A percentile compares a stretch with the other conserved stretches of the same genome.
These are phyloP conservation scores for Pantelozetes paolii DNA, from an alignment of 2,888 invertebrate genomes.

Conservation along the genomic window DNA sequence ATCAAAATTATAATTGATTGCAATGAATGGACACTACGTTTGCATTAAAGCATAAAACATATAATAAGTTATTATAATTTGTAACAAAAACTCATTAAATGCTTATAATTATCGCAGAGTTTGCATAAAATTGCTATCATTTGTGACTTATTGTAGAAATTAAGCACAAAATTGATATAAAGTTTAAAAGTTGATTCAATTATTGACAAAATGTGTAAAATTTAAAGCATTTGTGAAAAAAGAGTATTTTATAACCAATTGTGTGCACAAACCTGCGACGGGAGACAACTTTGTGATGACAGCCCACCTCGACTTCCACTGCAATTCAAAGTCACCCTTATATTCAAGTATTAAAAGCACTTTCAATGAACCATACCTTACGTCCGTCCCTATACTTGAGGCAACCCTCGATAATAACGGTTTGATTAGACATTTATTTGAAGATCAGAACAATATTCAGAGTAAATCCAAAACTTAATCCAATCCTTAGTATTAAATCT, in stretches of 20 bases:
- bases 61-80: not conserved
- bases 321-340: slow-evolving; percentile 49
- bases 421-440: slow-evolving; percentile 60
- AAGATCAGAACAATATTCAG: not conserved
- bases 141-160: not conserved
- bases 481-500: not conserved
- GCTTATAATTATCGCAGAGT: not conserved
- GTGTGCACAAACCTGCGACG: slow-evolving; percentile 69
- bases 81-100: slow-evolving; percentile 3
- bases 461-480: not conserved
- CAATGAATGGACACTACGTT: slow-evolving; percentile 6
- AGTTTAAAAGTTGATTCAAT: too few relatives aligned
- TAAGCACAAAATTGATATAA: too few relatives aligned
- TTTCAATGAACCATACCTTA: slow-evolving; percentile 61
- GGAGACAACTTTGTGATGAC: slow-evolving; percentile 83
- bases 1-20: slow-evolving; percentile 35
- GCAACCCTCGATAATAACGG: slow-evolving; percentile 77
- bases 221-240: too few relatives aligned
- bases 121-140: not conserved
- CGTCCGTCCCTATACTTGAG: slow-evolving; percentile 84
- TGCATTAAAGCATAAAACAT: not conserved
- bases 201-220: not conserved
- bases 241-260: not conserved
- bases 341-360: not conserved
- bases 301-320: slow-evolving; percentile 89